A percentile compares a stretch with the other conserved stretches of the same genome.
Conservation (phyloP, 2,888 invertebrate species). For the Salpingus planirostris region DNA sequence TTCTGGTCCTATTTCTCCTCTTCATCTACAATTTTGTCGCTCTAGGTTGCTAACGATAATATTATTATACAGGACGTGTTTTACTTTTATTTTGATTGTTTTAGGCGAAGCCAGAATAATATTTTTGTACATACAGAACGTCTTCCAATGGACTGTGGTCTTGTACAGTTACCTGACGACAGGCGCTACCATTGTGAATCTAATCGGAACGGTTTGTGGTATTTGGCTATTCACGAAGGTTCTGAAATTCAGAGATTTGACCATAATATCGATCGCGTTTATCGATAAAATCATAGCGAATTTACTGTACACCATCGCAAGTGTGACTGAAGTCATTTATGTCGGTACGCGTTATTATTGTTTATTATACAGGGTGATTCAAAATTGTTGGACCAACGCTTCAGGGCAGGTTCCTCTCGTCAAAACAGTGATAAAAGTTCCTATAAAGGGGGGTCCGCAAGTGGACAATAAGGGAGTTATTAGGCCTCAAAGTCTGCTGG, state of each 20-base stretch:
- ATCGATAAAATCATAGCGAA: conserved; percentile 40
- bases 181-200: conserved; percentile 48
- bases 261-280: conserved; percentile 38
- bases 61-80: background rate
- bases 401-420: no score
- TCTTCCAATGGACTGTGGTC: conserved; percentile 51
- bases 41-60: conserved; percentile 22
- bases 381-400: no score
- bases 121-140: conserved; percentile 50
- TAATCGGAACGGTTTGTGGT: conserved; percentile 44
- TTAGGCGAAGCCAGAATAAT: conserved; percentile 51
- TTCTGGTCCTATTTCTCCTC: conserved; percentile 25
- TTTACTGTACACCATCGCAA: no score
- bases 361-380: no score
- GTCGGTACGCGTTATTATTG: no score
- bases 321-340: no score
- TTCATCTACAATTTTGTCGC: conserved; percentile 26
- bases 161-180: conserved; percentile 51
- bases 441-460: no score
- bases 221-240: conserved; percentile 31
- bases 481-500: no score
- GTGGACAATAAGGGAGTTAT: no score
- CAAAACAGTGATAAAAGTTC: no score
- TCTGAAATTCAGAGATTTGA: conserved; percentile 36
- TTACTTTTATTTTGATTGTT: conserved; percentile 21